phyloP scores from a whole-genome alignment of 1,140 invertebrate species.

The Agrypnia vestita region DNA sequence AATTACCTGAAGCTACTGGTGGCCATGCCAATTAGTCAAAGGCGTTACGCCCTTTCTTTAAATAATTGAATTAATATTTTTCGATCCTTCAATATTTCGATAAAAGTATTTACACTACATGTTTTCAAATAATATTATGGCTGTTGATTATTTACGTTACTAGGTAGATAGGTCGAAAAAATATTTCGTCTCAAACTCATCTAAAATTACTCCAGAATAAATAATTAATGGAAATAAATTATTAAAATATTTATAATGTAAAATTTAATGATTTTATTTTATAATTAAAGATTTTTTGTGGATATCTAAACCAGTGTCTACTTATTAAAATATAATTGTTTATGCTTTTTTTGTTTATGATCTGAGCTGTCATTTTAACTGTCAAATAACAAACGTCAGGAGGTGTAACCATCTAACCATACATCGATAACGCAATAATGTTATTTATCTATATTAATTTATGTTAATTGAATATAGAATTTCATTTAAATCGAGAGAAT shows the following conservation, averaged over 20 bases:
- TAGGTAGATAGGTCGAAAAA: conserved; percentile 2
- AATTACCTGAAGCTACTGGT: conserved; percentile 48
- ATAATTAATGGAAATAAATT: neutral
- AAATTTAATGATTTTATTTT: neutral
- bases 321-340: neutral
- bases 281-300: neutral
- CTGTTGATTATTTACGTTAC: neutral
- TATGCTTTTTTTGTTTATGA: conserved; percentile 25
- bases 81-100: conserved; percentile 40
- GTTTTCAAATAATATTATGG: conserved; percentile 35
- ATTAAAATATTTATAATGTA: neutral
- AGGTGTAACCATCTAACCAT: conserved; percentile 36
- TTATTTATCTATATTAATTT: conserved; percentile 37
- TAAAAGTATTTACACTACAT: conserved; percentile 52
- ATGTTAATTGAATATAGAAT: neutral
- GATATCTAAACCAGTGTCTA: neutral
- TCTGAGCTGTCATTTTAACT: conserved; percentile 14
- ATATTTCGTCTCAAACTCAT: neutral
- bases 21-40: conserved; percentile 36
- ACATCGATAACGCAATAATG: conserved; percentile 24
- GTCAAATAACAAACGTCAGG: conserved; percentile 46
- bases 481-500: conserved; percentile 66
- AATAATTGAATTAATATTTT: conserved; percentile 41
- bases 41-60: conserved; percentile 36
- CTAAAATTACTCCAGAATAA: neutral